These are phyloP conservation scores for Mimachlamys varia DNA, from an alignment of 2,888 invertebrate species.

Conservation along the genomic window DNA sequence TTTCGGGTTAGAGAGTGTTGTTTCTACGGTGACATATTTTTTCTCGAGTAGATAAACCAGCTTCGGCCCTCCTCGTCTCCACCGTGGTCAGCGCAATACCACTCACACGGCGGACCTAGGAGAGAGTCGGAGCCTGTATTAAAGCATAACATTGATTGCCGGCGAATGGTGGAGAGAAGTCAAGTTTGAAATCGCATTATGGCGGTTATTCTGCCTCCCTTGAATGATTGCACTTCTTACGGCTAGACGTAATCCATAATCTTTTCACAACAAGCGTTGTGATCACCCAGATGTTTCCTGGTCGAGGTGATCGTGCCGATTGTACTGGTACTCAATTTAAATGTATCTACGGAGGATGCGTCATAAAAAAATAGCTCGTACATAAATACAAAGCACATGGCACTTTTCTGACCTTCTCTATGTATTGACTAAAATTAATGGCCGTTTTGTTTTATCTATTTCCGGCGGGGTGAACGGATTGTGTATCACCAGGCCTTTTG, in stretches of 20 bases:
- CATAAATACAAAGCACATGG: background rate
- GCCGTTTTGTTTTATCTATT: conserved; percentile 22
- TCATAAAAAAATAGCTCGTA: background rate
- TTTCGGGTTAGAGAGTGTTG: background rate
- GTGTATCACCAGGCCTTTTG: background rate
- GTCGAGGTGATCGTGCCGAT: background rate
- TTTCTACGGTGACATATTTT: background rate
- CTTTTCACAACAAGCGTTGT: conserved; percentile 34
- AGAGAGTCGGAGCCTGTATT: background rate
- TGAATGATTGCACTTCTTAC: conserved; percentile 18
- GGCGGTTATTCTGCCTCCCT: conserved; percentile 26
- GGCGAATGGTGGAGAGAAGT: background rate
- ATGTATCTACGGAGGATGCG: background rate
- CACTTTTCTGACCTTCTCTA: background rate
- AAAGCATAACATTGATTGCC: conserved; percentile 23
- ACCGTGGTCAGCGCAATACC: conserved; percentile 14
- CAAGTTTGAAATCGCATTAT: conserved; percentile 34
- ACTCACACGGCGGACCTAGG: background rate
- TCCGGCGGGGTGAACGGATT: conserved; percentile 1
- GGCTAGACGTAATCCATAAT: conserved; percentile 32
- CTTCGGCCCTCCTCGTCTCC: background rate
- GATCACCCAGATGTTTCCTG: conserved; percentile 14
- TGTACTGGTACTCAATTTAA: conserved; percentile 10
- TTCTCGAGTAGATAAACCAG: background rate
- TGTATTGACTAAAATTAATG: conserved; percentile 7